phyloP scores from a whole-genome alignment of 2,113 vertebrate genomes.

The Hippocampus guttulatus region DNA sequence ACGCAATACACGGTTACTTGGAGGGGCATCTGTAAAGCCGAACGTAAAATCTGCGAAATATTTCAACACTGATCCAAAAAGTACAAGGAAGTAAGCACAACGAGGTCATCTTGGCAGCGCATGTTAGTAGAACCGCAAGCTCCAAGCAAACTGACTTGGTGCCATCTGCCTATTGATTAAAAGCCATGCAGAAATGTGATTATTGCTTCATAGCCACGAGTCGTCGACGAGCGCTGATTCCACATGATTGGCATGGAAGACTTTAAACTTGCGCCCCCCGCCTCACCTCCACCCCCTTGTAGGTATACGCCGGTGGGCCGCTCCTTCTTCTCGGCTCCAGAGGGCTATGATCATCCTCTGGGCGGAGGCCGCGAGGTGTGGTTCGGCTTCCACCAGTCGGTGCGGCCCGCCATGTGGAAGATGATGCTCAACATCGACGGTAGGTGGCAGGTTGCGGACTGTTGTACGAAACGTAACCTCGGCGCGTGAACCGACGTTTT shows the following conservation, averaged over 20 bases:
- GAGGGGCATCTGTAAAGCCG: too few relatives aligned
- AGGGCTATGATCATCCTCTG: slow-evolving; percentile 96
- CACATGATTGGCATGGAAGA: neutral
- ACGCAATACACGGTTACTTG: too few relatives aligned
- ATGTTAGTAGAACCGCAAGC: too few relatives aligned
- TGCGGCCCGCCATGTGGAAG: slow-evolving; percentile 99
- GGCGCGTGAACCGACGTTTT: neutral
- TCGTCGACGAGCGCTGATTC: neutral
- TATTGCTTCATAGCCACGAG: too few relatives aligned
- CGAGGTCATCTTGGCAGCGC: too few relatives aligned
- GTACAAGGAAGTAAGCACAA: too few relatives aligned
- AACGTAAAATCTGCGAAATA: too few relatives aligned
- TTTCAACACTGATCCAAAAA: too few relatives aligned
- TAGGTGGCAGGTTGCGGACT: slow-evolving; percentile 59
- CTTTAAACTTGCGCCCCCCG: neutral
- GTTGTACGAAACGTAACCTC: neutral
- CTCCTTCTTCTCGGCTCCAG: slow-evolving; percentile 97
- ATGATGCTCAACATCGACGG: slow-evolving; percentile 99
- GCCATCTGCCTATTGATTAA: too few relatives aligned
- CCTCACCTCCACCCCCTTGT: neutral
- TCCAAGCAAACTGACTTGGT: too few relatives aligned
- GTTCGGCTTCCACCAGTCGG: slow-evolving; percentile 99
- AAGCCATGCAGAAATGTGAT: too few relatives aligned
- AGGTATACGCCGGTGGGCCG: slow-evolving; percentile 99
- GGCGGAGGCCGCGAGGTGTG: slow-evolving; percentile 97